phyloP scores from a whole-genome alignment of 2,888 invertebrate genomes.

The Acanthacorydalis orientalis region DNA sequence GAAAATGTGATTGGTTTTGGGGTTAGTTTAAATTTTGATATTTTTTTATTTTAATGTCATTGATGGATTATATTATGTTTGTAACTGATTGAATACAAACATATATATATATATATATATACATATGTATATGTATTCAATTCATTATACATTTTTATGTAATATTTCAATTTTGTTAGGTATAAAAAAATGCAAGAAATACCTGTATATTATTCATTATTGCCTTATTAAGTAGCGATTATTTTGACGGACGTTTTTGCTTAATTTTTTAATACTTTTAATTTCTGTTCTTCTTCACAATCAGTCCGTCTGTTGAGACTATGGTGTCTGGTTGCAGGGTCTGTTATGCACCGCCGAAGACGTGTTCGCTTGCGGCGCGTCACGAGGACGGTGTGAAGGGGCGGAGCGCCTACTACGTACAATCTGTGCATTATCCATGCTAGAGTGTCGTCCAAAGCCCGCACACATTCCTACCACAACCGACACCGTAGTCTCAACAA shows the following conservation, averaged over 20 bases:
- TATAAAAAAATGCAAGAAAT: too few relatives aligned
- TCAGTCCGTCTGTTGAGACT: conserved; percentile 20
- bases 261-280: not conserved
- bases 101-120: too few relatives aligned
- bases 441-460: conserved; percentile 23
- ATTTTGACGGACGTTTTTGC: not conserved
- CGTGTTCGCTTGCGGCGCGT: conserved; percentile 29
- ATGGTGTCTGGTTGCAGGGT: conserved; percentile 37
- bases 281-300: not conserved
- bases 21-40: not conserved
- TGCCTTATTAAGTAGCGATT: not conserved
- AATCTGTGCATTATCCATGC: conserved; percentile 20
- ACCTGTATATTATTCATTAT: not conserved
- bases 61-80: too few relatives aligned
- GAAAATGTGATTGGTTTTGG: too few relatives aligned
- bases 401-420: conserved; percentile 24
- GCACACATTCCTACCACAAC: conserved; percentile 12
- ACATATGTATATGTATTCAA: too few relatives aligned
- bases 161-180: too few relatives aligned
- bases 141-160: too few relatives aligned
- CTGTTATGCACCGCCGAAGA: conserved; percentile 37
- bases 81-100: too few relatives aligned
- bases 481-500: conserved; percentile 34
- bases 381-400: conserved; percentile 12
- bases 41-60: not conserved